phyloP scores from a whole-genome alignment of 2,113 vertebrate species.

The Hyperopisus bebe region DNA sequence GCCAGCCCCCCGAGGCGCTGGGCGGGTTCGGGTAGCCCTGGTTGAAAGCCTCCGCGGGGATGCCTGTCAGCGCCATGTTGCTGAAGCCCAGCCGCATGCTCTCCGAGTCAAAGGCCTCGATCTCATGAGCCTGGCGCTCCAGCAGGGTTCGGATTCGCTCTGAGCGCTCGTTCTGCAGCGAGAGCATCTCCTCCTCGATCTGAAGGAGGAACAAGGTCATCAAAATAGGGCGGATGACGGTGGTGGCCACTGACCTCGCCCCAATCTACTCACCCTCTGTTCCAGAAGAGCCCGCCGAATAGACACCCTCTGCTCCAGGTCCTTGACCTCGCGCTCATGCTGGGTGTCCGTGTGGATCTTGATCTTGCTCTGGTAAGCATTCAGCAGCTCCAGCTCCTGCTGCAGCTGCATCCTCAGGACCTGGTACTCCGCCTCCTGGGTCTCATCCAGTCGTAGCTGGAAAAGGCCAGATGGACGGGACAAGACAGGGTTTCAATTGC shows the following conservation, averaged over 20 bases:
- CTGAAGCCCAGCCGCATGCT: constrained; percentile 86
- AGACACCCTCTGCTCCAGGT: constrained; percentile 84
- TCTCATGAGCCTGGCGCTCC: constrained; percentile 83
- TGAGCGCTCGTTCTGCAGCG: constrained; percentile 80
- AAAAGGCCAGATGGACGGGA: not conserved
- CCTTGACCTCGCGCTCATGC: constrained; percentile 78
- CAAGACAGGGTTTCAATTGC: not conserved
- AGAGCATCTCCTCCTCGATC: constrained; percentile 88
- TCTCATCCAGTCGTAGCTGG: constrained; percentile 81
- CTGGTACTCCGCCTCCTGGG: constrained; percentile 84
- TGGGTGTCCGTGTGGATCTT: constrained; percentile 86
- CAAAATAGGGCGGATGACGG: not conserved
- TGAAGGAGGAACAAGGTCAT: constrained; percentile 34
- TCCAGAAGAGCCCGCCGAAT: constrained; percentile 82
- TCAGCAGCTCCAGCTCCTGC: constrained; percentile 83
- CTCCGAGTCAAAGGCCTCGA: constrained; percentile 81
- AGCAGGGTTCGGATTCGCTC: constrained; percentile 80
- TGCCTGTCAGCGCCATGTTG: constrained; percentile 77
- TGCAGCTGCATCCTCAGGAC: constrained; percentile 83
- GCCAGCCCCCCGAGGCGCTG: constrained; percentile 53
- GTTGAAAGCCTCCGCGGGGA: constrained; percentile 79
- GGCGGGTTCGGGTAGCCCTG: constrained; percentile 72
- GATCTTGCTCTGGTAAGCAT: constrained; percentile 91
- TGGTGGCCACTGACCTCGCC: not conserved
- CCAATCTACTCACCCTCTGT: constrained; percentile 65